Percentiles rank a stretch among this genome's conserved stretches.
phyloP scores from a whole-genome alignment of 2,113 vertebrate species.

The Pteropus alecto region DNA sequence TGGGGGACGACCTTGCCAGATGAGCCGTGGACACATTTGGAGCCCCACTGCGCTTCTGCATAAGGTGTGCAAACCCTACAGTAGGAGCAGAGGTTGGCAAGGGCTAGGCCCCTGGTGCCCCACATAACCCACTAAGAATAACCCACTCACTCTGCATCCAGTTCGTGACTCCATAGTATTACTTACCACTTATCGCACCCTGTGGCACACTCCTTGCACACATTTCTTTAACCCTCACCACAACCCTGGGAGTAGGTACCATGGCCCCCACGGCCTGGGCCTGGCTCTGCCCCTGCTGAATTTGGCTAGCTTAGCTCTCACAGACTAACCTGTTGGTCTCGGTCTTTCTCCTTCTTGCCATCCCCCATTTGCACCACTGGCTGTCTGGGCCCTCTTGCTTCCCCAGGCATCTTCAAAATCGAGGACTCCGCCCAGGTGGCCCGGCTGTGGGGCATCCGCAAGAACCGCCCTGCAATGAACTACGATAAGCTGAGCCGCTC shows the following conservation, averaged over 20 bases:
- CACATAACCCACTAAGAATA: not conserved
- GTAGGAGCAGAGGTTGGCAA: not conserved
- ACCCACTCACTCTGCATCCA: not conserved
- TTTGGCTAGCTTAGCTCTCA: rapidly evolving
- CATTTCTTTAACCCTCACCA: not conserved
- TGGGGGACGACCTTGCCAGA: not conserved
- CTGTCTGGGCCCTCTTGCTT: not conserved
- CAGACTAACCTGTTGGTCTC: not conserved
- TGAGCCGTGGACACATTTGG: not conserved
- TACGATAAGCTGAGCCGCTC: slow-evolving; percentile 99
- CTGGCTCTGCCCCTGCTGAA: not conserved
- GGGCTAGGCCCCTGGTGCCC: not conserved
- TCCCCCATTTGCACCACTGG: rapidly evolving
- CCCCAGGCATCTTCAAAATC: slow-evolving; percentile 96
- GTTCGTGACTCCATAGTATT: rapidly evolving
- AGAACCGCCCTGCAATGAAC: slow-evolving; percentile 99
- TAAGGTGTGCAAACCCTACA: not conserved
- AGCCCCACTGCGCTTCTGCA: not conserved
- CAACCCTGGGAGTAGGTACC: not conserved
- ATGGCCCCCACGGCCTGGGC: not conserved
- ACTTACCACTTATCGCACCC: not conserved
- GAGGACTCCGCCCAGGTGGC: slow-evolving; percentile 98
- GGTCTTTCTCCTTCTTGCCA: not conserved
- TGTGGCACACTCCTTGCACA: not conserved
- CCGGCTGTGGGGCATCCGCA: slow-evolving; percentile 95